phyloP scores from a whole-genome alignment of 2,113 vertebrate genomes.

The Chionis minor region DNA sequence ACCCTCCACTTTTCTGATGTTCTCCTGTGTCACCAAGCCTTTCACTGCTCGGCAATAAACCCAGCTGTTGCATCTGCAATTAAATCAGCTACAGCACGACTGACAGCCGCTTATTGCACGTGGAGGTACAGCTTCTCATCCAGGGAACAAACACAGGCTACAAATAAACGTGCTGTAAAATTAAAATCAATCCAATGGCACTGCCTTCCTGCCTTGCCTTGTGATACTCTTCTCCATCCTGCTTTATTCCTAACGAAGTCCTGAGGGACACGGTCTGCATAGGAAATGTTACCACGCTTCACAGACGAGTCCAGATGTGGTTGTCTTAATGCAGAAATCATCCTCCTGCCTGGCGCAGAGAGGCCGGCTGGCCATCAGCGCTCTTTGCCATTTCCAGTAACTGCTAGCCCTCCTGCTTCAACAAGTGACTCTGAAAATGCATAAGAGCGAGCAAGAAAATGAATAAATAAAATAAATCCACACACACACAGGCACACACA shows the following conservation, averaged over 20 bases:
- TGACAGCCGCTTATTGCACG: neutral
- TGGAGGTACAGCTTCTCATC: too few species aligned
- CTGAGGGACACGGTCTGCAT: rapidly evolving
- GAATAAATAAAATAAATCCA: neutral
- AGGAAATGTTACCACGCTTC: neutral
- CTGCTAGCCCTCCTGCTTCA: neutral
- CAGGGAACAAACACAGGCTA: neutral
- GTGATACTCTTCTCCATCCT: neutral
- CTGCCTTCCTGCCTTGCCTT: neutral
- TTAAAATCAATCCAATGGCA: neutral
- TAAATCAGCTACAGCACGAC: neutral
- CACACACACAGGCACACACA: too few species aligned
- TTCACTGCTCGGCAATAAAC: neutral
- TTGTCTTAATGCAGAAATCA: rapidly evolving
- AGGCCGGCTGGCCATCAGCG: rapidly evolving
- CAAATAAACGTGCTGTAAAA: neutral
- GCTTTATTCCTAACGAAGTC: neutral
- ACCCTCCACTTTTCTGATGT: neutral
- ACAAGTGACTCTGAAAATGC: neutral
- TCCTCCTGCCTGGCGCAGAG: neutral
- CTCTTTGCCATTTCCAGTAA: neutral
- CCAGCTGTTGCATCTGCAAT: neutral
- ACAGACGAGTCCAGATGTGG: rapidly evolving
- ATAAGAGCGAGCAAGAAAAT: neutral
- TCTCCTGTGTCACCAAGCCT: neutral